Evolutionary conservation across 2,888 invertebrate genomes (phyloP).

Genomic region (Leucania comma): DNA sequence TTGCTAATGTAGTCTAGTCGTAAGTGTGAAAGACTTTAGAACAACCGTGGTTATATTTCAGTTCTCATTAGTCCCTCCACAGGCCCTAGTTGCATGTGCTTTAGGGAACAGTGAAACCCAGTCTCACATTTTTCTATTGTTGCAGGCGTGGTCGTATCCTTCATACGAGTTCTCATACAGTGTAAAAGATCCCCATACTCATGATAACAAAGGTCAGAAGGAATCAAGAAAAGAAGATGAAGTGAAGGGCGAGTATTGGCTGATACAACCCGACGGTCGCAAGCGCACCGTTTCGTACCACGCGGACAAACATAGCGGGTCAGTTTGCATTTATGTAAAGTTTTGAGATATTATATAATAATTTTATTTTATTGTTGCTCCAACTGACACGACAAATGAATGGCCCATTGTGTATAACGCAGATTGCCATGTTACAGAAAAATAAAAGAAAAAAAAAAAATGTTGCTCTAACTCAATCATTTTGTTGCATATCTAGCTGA

Average conservation of each 20-base stretch:
- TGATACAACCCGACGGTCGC: conserved; percentile 89
- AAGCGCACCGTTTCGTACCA: conserved; percentile 88
- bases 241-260: conserved; percentile 89
- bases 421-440: too few relatives aligned
- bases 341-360: neutral
- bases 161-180: conserved; percentile 90
- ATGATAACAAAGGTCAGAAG: conserved; percentile 89
- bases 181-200: conserved; percentile 90
- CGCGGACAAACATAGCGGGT: conserved; percentile 89
- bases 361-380: neutral
- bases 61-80: neutral
- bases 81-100: too few relatives aligned
- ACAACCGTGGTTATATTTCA: too few relatives aligned
- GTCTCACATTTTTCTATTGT: conserved; percentile 1
- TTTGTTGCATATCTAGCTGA: too few relatives aligned
- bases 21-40: neutral
- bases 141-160: conserved; percentile 85
- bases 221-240: conserved; percentile 88
- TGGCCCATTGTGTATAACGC: too few relatives aligned
- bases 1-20: neutral
- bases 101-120: neutral
- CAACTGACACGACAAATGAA: too few relatives aligned
- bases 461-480: too few relatives aligned
- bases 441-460: too few relatives aligned
- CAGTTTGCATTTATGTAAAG: neutral